These are phyloP conservation scores for Lithophane leautieri DNA, from an alignment of 2,888 invertebrate species.

Conservation along the genomic window DNA sequence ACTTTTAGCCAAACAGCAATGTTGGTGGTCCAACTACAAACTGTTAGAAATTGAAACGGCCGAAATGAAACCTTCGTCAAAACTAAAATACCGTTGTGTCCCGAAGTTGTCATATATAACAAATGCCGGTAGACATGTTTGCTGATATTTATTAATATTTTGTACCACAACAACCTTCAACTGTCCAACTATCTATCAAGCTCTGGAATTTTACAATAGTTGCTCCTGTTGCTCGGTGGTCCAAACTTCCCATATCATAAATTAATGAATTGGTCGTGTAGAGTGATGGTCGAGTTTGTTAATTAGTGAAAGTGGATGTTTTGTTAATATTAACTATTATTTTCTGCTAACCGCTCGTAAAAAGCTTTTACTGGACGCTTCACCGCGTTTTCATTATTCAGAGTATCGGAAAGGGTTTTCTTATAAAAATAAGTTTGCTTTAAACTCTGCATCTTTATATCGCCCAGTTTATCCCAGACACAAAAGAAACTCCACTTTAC, in stretches of 20 bases:
- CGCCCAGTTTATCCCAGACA: conserved; percentile 10
- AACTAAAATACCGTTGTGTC: conserved; percentile 45
- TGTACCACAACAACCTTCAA: conserved; percentile 25
- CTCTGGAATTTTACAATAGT: conserved; percentile 35
- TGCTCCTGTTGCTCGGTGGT: conserved; percentile 14
- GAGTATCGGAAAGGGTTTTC: background rate
- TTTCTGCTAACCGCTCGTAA: background rate
- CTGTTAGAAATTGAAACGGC: conserved; percentile 40
- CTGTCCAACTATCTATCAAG: conserved; percentile 28
- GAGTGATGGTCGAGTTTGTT: conserved; percentile 1
- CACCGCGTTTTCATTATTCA: background rate
- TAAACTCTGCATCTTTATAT: background rate
- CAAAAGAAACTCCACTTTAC: conserved; percentile 34
- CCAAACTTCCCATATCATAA: conserved; percentile 2
- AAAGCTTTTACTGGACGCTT: background rate
- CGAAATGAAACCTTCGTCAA: conserved; percentile 52
- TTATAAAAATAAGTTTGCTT: background rate
- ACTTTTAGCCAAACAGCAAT: conserved; percentile 24
- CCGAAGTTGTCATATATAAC: conserved; percentile 47
- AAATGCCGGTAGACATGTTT: conserved; percentile 37
- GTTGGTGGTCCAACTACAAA: conserved; percentile 23
- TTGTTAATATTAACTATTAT: conserved; percentile 2
- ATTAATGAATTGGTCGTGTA: conserved; percentile 5
- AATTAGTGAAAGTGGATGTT: conserved; percentile 10
- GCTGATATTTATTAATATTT: conserved; percentile 46